phyloP scores from a whole-genome alignment of 2,888 invertebrate genomes.

The Andrena praecox region DNA sequence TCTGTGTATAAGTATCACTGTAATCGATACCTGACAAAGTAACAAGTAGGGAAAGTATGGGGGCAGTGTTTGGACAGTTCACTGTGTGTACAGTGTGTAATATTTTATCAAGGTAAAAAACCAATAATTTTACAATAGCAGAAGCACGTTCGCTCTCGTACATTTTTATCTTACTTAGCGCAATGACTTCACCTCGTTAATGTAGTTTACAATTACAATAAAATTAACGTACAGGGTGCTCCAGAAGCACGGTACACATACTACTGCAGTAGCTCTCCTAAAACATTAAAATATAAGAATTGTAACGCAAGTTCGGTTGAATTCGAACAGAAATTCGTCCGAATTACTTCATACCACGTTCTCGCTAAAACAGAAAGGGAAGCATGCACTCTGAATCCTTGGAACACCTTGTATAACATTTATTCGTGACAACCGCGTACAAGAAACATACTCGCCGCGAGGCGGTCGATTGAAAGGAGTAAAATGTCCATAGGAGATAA shows the following conservation, averaged over 20 bases:
- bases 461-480: constrained; percentile 24
- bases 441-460: constrained; percentile 34
- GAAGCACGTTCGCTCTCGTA: constrained; percentile 59
- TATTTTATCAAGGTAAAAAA: constrained; percentile 72
- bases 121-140: constrained; percentile 65
- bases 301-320: background rate
- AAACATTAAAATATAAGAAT: background rate
- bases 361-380: background rate
- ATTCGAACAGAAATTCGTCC: background rate
- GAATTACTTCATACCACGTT: background rate
- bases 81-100: constrained; percentile 63
- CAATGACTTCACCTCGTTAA: constrained; percentile 41
- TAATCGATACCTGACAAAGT: constrained; percentile 46
- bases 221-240: constrained; percentile 49
- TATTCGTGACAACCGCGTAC: constrained; percentile 24
- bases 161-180: constrained; percentile 56
- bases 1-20: constrained; percentile 61
- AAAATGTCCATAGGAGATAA: constrained; percentile 17
- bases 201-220: constrained; percentile 53
- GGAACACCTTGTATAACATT: constrained; percentile 50
- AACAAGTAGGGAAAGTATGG: constrained; percentile 46
- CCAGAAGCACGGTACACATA: constrained; percentile 20
- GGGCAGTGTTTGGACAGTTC: constrained; percentile 59
- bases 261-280: background rate
- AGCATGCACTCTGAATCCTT: constrained; percentile 7